Evolutionary conservation across 2,888 invertebrate species (phyloP).

Genomic region (Pristionchus japonicus): DNA sequence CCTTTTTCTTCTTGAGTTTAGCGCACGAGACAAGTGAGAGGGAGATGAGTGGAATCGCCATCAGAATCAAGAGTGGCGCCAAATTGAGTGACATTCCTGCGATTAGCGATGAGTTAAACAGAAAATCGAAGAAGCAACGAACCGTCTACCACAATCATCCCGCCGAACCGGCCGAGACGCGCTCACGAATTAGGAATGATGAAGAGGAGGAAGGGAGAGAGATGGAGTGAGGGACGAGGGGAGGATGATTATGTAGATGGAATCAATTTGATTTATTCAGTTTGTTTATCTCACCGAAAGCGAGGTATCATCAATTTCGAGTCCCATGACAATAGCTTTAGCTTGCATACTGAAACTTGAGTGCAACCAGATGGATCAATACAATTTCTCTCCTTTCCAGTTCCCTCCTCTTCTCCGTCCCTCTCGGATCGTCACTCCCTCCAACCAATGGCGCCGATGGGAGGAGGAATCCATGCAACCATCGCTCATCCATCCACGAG

Average conservation of each 20-base stretch:
- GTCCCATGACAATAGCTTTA: neutral
- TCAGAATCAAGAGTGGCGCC: neutral
- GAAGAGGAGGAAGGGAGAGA: neutral
- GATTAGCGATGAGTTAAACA: neutral
- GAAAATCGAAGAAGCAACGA: neutral
- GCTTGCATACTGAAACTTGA: neutral
- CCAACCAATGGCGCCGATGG: neutral
- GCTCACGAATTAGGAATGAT: neutral
- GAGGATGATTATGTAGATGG: neutral
- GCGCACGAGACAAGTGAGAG: neutral
- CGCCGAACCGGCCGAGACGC: slow-evolving; percentile 1
- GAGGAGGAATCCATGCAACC: neutral
- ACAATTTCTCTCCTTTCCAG: neutral
- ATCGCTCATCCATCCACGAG: neutral
- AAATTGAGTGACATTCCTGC: neutral
- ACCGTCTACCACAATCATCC: neutral
- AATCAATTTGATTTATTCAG: neutral
- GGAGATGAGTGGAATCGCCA: slow-evolving; percentile 10
- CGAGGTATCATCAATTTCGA: neutral
- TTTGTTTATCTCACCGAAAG: neutral
- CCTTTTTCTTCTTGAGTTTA: neutral
- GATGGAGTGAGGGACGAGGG: neutral
- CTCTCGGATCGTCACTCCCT: neutral
- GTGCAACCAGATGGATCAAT: neutral
- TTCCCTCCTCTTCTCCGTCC: neutral